These are phyloP conservation scores for Labia minor DNA, from an alignment of 2,888 invertebrate genomes.

Conservation along the genomic window DNA sequence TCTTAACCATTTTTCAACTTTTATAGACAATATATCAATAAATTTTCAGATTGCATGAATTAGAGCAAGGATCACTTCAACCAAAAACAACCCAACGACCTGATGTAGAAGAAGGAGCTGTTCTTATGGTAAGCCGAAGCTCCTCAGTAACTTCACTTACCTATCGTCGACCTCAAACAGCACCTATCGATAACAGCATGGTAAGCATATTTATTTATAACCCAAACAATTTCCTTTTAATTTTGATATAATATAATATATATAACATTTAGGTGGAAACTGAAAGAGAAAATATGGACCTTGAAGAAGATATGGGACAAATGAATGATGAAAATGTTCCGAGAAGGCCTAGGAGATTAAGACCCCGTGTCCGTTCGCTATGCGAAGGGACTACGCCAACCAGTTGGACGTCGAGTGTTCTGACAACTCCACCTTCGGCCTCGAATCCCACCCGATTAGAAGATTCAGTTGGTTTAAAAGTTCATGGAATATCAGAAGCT, in stretches of 20 bases:
- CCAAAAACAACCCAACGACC: conserved; percentile 16
- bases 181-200: neutral
- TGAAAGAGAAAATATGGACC: neutral
- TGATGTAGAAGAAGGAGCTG: conserved; percentile 27
- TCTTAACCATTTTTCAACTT: too few relatives aligned
- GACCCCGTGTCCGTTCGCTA: conserved; percentile 47
- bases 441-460: conserved; percentile 34
- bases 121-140: conserved; percentile 38
- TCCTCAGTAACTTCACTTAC: conserved; percentile 41
- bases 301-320: neutral
- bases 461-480: conserved; percentile 53
- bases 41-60: conserved; percentile 37
- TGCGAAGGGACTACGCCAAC: conserved; percentile 35
- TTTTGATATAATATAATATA: too few relatives aligned
- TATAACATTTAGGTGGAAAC: neutral
- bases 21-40: too few relatives aligned
- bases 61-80: conserved; percentile 34
- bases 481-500: conserved; percentile 59
- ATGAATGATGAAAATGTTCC: neutral
- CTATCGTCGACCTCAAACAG: conserved; percentile 14
- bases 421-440: conserved; percentile 24
- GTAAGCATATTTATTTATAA: neutral
- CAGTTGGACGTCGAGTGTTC: neutral
- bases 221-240: too few relatives aligned
- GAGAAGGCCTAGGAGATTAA: conserved; percentile 21